Percentiles rank a stretch among this genome's conserved stretches.
Evolutionary conservation across 2,113 vertebrate genomes (phyloP).

Genomic region (Marmota flaviventris): DNA sequence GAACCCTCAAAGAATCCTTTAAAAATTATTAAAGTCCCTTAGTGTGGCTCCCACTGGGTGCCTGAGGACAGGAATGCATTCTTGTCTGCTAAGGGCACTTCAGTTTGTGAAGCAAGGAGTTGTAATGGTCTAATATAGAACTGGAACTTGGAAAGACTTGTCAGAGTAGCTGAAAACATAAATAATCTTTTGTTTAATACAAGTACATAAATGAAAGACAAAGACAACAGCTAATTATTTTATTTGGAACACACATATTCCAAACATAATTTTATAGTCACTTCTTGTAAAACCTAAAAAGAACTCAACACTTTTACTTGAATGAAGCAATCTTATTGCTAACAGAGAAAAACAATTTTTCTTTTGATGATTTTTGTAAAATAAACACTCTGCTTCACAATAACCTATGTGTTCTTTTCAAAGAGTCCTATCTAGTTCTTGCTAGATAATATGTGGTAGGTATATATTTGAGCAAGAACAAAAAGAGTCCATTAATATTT

Average conservation of each 20-base stretch:
- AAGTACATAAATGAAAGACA: not conserved
- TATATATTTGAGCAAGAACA: slow-evolving; percentile 19
- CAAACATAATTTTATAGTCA: not conserved
- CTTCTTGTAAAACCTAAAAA: not conserved
- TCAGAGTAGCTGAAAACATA: not conserved
- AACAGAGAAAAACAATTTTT: not conserved
- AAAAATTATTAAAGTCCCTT: not conserved
- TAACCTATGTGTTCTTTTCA: slow-evolving; percentile 32
- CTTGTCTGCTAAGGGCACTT: not conserved
- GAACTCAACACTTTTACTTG: not conserved
- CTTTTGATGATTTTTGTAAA: slow-evolving; percentile 46
- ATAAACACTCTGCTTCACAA: slow-evolving; percentile 2
- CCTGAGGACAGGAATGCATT: not conserved
- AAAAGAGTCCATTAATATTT: slow-evolving; percentile 28
- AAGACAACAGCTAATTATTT: not conserved
- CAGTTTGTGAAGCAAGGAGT: not conserved
- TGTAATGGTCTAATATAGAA: not conserved
- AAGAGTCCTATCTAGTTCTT: not conserved
- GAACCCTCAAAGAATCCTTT: not conserved
- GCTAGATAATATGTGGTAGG: not conserved
- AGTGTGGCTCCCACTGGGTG: not conserved
- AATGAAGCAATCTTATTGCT: not conserved
- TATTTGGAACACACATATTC: not conserved
- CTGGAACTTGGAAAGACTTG: not conserved
- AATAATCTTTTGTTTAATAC: not conserved